Evolutionary conservation across 2,888 invertebrate genomes (phyloP).

Genomic region (Ceratothoa steindachneri): DNA sequence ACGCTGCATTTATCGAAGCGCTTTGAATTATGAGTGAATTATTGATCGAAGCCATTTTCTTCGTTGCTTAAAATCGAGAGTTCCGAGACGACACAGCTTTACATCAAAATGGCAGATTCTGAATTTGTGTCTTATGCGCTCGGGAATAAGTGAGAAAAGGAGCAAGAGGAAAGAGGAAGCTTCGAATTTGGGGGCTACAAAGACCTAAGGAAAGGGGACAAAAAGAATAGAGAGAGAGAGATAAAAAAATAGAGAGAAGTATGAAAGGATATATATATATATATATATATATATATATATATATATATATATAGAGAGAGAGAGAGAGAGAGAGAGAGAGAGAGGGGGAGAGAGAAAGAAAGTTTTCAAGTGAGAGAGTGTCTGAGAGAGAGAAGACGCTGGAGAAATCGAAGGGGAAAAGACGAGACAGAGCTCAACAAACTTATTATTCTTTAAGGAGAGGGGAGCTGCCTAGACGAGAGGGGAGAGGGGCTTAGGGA

Average conservation of each 20-base stretch:
- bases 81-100: neutral
- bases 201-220: neutral
- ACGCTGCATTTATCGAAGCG: neutral
- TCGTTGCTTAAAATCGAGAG: neutral
- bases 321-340: too few relatives aligned
- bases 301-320: too few relatives aligned
- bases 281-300: too few relatives aligned
- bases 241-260: too few relatives aligned
- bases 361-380: too few relatives aligned
- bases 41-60: neutral
- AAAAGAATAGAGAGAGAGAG: neutral
- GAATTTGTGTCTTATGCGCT: neutral
- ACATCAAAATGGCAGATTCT: neutral
- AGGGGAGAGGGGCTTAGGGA: neutral
- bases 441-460: conserved; percentile 1
- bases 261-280: too few relatives aligned
- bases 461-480: neutral
- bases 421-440: neutral
- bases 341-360: too few relatives aligned
- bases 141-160: neutral
- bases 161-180: neutral
- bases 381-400: too few relatives aligned
- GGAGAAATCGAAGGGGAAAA: too few relatives aligned
- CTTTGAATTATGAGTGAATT: conserved; percentile 1
- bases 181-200: neutral